A percentile compares a stretch with the other conserved stretches of the same genome.
Conservation (phyloP, 2,888 invertebrate species). For the Catocala nupta region DNA sequence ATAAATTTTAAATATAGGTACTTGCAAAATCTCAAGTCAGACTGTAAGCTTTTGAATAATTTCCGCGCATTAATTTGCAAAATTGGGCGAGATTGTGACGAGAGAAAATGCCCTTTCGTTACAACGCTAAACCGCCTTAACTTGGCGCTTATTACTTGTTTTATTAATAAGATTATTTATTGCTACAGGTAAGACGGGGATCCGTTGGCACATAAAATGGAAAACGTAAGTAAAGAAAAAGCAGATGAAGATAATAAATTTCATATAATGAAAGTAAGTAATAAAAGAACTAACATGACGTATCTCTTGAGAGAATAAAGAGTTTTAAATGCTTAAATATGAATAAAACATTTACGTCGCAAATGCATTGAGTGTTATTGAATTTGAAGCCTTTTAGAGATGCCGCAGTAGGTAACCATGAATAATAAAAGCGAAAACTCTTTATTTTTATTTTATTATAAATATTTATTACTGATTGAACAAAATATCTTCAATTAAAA, state of each 20-base stretch:
- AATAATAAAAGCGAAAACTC: conserved; percentile 24
- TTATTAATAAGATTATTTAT: conserved; percentile 12
- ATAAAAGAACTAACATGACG: conserved; percentile 6
- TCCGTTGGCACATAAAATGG: conserved; percentile 2
- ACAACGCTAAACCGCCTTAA: conserved; percentile 6
- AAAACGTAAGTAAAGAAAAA: conserved; percentile 32
- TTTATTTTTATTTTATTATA: not conserved
- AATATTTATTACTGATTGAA: too few relatives aligned
- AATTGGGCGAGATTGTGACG: conserved; percentile 27
- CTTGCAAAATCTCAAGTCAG: conserved; percentile 35
- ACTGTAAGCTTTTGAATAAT: conserved; percentile 45
- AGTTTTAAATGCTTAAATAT: conserved; percentile 27
- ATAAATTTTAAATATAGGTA: conserved; percentile 42
- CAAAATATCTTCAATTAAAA: too few relatives aligned
- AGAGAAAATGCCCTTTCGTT: conserved; percentile 16
- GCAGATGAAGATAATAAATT: not conserved
- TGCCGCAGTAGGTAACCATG: conserved; percentile 24
- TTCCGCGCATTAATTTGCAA: conserved; percentile 38
- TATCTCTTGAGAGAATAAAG: conserved; percentile 9
- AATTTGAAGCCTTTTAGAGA: conserved; percentile 31
- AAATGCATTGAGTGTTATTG: conserved; percentile 34
- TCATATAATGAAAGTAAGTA: not conserved
- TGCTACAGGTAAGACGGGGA: conserved; percentile 42
- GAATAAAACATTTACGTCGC: conserved; percentile 33
- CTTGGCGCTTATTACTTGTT: conserved; percentile 1